These are phyloP conservation scores for Euschistus heros DNA, from an alignment of 1,140 invertebrate species.

Conservation along the genomic window DNA sequence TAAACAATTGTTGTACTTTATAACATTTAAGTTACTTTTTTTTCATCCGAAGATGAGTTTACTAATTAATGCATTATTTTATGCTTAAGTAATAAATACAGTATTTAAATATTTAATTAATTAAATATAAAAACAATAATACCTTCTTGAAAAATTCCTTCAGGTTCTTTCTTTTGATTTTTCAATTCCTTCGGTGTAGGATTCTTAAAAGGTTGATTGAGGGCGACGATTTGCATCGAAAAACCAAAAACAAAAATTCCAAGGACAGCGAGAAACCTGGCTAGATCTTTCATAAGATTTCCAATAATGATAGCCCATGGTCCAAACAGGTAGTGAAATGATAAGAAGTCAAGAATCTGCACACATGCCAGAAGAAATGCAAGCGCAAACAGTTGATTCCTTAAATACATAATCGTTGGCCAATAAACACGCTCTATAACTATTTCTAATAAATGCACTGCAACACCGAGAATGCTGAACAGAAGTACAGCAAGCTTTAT, in stretches of 20 bases:
- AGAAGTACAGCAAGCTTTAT: slow-evolving; percentile 83
- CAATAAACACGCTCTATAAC: slow-evolving; percentile 53
- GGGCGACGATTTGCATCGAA: slow-evolving; percentile 90
- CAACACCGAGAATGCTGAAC: slow-evolving; percentile 85
- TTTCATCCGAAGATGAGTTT: too few relatives aligned
- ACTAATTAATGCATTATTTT: too few relatives aligned
- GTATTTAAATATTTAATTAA: background rate
- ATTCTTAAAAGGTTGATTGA: slow-evolving; percentile 85
- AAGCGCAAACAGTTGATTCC: slow-evolving; percentile 93
- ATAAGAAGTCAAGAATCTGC: slow-evolving; percentile 91
- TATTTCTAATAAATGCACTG: slow-evolving; percentile 73
- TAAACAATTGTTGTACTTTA: too few relatives aligned
- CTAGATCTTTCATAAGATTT: slow-evolving; percentile 82
- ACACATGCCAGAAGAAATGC: slow-evolving; percentile 92
- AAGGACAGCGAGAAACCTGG: slow-evolving; percentile 90
- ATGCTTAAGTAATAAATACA: too few relatives aligned
- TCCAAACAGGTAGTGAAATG: slow-evolving; percentile 97
- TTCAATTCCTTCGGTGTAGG: slow-evolving; percentile 42
- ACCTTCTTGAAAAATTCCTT: slow-evolving; percentile 61
- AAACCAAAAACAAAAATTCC: slow-evolving; percentile 97
- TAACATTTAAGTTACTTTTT: too few relatives aligned
- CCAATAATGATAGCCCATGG: slow-evolving; percentile 93
- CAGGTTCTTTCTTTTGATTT: slow-evolving; percentile 34
- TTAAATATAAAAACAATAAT: slow-evolving; percentile 35
- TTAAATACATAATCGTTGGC: slow-evolving; percentile 76